Evolutionary conservation across 2,797 vertebrate species (phyloP).

Genomic region (Peromyscus melanophrys): DNA sequence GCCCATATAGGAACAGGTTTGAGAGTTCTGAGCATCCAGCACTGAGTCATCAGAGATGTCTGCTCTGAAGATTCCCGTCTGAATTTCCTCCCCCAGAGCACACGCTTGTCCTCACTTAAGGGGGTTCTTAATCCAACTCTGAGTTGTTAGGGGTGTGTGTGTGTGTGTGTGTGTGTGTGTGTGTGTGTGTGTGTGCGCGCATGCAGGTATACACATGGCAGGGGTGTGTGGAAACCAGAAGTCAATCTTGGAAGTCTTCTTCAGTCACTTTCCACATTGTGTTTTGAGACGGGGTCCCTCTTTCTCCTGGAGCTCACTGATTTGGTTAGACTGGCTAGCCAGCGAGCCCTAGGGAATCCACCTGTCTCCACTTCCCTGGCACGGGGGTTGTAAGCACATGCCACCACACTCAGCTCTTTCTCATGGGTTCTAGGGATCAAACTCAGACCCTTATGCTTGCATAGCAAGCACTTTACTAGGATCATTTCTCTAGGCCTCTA

Average conservation of each 20-base stretch:
- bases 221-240: background rate
- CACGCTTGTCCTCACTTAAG: background rate
- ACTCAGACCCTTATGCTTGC: background rate
- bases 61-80: background rate
- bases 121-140: background rate
- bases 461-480: background rate
- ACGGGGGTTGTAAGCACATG: background rate
- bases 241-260: background rate
- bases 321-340: background rate
- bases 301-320: background rate
- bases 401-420: background rate
- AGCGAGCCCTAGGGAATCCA: background rate
- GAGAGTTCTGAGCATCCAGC: background rate
- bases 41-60: rapidly evolving
- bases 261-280: background rate
- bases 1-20: too few species aligned
- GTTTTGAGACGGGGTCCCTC: background rate
- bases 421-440: background rate
- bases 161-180: too few species aligned
- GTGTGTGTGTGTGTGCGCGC: background rate
- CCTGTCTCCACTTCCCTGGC: background rate
- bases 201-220: background rate
- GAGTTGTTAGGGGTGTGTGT: background rate
- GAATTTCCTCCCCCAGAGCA: background rate
- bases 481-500: background rate